A percentile compares a stretch with the other conserved stretches of the same genome.
Evolutionary conservation across 2,888 invertebrate genomes (phyloP).

Genomic region (Torymus auratus): DNA sequence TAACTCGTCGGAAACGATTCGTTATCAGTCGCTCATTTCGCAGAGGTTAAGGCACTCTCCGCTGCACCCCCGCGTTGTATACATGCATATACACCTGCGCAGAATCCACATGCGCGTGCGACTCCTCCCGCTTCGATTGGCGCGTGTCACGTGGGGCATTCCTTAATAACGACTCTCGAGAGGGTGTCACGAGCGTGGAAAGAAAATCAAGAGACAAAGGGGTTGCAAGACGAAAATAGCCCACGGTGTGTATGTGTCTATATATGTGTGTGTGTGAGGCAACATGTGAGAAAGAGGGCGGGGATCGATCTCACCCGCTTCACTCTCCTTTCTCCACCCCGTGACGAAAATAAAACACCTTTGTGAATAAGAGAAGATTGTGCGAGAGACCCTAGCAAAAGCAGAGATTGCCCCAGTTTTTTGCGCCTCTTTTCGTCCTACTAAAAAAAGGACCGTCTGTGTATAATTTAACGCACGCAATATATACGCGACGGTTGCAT

Average conservation of each 20-base stretch:
- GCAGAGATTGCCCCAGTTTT: constrained; percentile 26
- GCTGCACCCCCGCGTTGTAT: neutral
- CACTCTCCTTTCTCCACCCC: no score
- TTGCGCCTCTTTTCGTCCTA: neutral
- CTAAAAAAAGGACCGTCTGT: no score
- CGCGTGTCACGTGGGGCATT: constrained; percentile 13
- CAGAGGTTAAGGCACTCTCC: constrained; percentile 31
- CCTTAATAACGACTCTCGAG: neutral
- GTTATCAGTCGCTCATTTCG: neutral
- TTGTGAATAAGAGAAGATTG: no score
- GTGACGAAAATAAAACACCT: no score
- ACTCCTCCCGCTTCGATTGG: constrained; percentile 30
- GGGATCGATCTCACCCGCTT: no score
- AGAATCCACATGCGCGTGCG: constrained; percentile 29
- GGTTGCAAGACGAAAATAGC: constrained; percentile 36
- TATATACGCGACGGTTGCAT: no score
- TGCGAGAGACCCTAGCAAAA: neutral
- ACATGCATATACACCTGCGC: constrained; percentile 2
- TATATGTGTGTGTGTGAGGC: no score
- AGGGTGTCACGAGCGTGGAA: neutral
- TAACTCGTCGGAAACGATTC: constrained; percentile 9
- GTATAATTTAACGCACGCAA: no score
- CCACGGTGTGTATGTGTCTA: no score
- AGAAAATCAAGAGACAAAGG: neutral
- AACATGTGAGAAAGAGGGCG: no score